Percentiles rank a stretch among this genome's conserved stretches.
Conservation (phyloP, 2,797 vertebrate species). For the Lepidocolaptes lacrymiger region DNA sequence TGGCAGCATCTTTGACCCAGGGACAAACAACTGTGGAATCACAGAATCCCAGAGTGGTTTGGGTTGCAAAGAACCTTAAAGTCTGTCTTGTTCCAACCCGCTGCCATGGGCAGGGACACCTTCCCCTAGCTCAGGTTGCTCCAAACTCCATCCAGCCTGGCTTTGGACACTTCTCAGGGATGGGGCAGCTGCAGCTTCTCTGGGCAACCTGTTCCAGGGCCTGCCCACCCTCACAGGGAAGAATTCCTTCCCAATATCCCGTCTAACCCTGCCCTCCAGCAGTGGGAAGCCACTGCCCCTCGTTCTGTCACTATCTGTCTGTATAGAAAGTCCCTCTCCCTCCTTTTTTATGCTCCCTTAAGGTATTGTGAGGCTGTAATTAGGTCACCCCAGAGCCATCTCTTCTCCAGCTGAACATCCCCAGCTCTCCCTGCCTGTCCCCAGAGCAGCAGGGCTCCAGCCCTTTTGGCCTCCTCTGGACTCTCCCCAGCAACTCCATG, state of each 20-base stretch:
- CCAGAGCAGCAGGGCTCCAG: neutral
- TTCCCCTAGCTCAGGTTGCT: neutral
- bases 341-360: too few species aligned
- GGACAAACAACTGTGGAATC: neutral
- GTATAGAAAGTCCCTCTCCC: too few species aligned
- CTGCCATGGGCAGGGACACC: neutral
- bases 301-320: too few species aligned
- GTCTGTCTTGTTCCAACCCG: neutral
- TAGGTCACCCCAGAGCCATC: too few species aligned
- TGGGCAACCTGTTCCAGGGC: neutral
- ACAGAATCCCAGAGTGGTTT: neutral
- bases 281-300: neutral
- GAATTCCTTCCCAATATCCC: neutral
- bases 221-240: neutral
- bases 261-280: neutral
- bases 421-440: neutral
- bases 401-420: too few species aligned
- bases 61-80: neutral
- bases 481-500: rapidly evolving
- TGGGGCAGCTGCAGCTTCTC: neutral
- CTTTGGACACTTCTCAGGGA: neutral
- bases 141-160: neutral
- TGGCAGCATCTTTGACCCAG: neutral
- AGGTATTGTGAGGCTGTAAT: too few species aligned
- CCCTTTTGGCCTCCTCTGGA: neutral